phyloP scores from a whole-genome alignment of 1,140 invertebrate species.

The Archivesica marissinica region DNA sequence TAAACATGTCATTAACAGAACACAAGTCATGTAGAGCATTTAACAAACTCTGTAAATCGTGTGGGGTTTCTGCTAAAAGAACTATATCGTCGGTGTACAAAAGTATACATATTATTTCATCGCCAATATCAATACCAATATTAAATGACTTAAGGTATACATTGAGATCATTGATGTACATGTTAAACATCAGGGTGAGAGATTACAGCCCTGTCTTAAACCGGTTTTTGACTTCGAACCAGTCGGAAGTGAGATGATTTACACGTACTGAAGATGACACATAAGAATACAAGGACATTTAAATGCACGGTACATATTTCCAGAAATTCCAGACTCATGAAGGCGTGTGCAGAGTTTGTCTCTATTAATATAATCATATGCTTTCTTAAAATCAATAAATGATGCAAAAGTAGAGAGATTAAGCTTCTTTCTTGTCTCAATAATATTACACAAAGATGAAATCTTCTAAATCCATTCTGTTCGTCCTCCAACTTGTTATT shows the following conservation, averaged over 20 bases:
- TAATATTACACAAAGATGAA: not conserved
- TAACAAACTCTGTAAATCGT: constrained; percentile 42
- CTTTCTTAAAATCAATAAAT: not conserved
- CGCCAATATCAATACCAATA: constrained; percentile 43
- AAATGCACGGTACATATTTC: not conserved
- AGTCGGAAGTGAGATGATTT: not conserved
- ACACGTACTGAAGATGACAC: not conserved
- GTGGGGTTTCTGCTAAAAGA: constrained; percentile 17
- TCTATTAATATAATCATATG: constrained; percentile 23
- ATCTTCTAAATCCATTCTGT: constrained; percentile 30
- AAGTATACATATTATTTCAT: constrained; percentile 31
- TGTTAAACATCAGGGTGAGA: constrained; percentile 38
- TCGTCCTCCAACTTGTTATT: not conserved
- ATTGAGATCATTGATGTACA: constrained; percentile 40
- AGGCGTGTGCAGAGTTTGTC: not conserved
- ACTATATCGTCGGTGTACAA: constrained; percentile 62
- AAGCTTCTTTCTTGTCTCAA: not conserved
- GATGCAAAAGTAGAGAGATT: not conserved
- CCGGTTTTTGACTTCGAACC: not conserved
- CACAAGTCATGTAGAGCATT: constrained; percentile 41
- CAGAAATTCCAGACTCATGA: not conserved
- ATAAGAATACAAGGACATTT: not conserved
- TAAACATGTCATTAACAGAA: not conserved
- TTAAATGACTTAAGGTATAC: constrained; percentile 34
- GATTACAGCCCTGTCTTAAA: constrained; percentile 2